Percentiles rank a stretch among this genome's conserved stretches.
Conservation (phyloP, 2,888 invertebrate genomes). For the Cheilosia variabilis region DNA sequence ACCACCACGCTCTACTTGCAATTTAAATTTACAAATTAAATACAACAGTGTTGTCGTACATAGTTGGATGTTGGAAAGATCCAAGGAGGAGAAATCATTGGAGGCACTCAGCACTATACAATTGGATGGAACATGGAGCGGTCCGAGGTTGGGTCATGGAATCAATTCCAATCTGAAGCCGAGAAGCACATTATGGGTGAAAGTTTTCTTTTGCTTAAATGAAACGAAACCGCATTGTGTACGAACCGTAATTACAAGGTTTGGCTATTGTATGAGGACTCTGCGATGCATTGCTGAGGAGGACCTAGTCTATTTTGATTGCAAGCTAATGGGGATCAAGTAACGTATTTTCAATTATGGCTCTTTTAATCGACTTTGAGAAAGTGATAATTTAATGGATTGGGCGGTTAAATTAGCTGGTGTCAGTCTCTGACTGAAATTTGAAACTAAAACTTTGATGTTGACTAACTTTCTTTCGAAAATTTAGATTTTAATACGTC, state of each 20-base stretch:
- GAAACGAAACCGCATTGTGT: conserved; percentile 48
- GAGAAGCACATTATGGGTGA: conserved; percentile 48
- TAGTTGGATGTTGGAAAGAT: not conserved
- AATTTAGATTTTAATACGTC: not conserved
- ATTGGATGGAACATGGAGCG: conserved; percentile 1
- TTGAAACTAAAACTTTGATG: not conserved
- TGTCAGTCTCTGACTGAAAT: not conserved
- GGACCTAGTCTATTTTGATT: conserved; percentile 58
- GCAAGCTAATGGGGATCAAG: conserved; percentile 48
- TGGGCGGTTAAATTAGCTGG: conserved; percentile 25
- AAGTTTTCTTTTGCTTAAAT: conserved; percentile 57
- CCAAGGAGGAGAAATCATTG: conserved; percentile 9
- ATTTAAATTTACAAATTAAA: conserved; percentile 46
- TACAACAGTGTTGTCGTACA: conserved; percentile 4
- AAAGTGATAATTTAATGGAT: conserved; percentile 63
- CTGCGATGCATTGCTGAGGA: conserved; percentile 13
- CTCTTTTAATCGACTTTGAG: conserved; percentile 53
- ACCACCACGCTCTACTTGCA: conserved; percentile 40
- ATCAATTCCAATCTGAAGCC: conserved; percentile 48
- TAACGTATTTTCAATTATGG: conserved; percentile 58
- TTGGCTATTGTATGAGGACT: conserved; percentile 40
- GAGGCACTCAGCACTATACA: not conserved
- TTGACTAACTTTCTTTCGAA: not conserved
- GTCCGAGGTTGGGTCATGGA: conserved; percentile 40
- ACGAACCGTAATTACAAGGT: conserved; percentile 50